These are phyloP conservation scores for Neopipo cinnamomea DNA, from an alignment of 2,113 vertebrate species.

Conservation along the genomic window DNA sequence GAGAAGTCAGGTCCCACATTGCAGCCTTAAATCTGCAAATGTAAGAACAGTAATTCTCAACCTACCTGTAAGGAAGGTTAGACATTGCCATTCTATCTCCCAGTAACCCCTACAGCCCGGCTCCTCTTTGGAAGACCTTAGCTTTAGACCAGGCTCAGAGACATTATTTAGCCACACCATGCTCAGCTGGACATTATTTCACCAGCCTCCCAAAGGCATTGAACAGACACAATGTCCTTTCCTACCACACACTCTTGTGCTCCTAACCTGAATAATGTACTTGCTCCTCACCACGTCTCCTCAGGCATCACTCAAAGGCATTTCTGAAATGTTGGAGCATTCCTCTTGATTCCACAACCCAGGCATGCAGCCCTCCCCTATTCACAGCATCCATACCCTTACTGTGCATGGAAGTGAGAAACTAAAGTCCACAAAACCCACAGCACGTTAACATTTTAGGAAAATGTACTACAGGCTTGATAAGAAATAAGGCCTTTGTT, in stretches of 20 bases:
- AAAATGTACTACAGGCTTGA: background rate
- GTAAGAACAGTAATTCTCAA: background rate
- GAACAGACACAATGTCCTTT: background rate
- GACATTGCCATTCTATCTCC: background rate
- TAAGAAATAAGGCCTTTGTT: background rate
- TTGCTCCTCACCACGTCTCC: background rate
- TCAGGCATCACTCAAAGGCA: accelerated
- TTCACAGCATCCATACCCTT: background rate
- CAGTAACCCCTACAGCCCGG: background rate
- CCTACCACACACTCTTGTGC: background rate
- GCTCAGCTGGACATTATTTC: background rate
- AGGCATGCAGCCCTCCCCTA: background rate
- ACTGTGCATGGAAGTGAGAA: background rate
- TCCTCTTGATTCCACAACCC: background rate
- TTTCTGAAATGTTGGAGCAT: background rate
- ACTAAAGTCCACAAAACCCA: background rate
- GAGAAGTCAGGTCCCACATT: background rate
- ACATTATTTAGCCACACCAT: background rate
- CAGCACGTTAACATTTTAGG: background rate
- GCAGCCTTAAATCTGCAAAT: background rate
- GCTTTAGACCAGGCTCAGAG: background rate
- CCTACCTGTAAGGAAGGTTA: background rate
- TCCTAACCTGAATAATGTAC: background rate
- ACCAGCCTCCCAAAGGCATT: background rate
- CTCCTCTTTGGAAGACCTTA: background rate